Base-by-base conservation (phyloP, 2,888 invertebrate genomes). In the Escarpia spicata region DNA sequence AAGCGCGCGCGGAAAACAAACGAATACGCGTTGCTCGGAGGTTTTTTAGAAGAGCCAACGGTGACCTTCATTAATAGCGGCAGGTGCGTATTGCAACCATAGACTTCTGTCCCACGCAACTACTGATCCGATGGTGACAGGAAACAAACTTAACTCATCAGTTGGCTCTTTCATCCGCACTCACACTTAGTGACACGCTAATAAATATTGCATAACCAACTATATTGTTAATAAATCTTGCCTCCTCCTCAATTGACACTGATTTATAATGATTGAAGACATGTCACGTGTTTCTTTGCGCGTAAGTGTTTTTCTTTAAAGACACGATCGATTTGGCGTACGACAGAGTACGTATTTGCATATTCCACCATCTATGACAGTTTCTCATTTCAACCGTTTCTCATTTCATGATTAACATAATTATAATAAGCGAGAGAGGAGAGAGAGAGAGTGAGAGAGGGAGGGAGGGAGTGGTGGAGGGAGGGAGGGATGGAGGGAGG, bases 401-500 rank as follows among this genome's bases (percentile, higher is more conserved):
- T 37, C 9, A 52, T 52, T 9, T 52, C 2, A 9, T 15, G 52
- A 52, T 52, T 52, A 52, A 52, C 52, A 9, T 52, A 52, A 15
- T 52, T 52, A 15, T 52, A 52, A 52, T 52, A 43, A 52, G 91
- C 58, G 58, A n/a, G 60, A 31, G 45, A 58, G 58, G 19, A 43
- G 91, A 43, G 31, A 10, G 52, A 58, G 26, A 43, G 91, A 58
- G 19, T 52, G n/a, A 91, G 58, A 52, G 91, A 45, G 43, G 75
- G 58, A 91, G 60, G 44, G 91, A 58, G 60, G 60, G 75, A 52
- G 31, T 12, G 91, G 45, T 6, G 44, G 43, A 92, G 37, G 43
- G 43, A 90, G n/a, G 31, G 90, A 92, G 31, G 44, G 89, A 90
- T 10, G 43, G 92, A 92, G 43, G 43, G 92, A 90, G 26, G 43